These are phyloP conservation scores for Leptatherina wallacei DNA, from an alignment of 2,797 vertebrate genomes.

Conservation along the genomic window DNA sequence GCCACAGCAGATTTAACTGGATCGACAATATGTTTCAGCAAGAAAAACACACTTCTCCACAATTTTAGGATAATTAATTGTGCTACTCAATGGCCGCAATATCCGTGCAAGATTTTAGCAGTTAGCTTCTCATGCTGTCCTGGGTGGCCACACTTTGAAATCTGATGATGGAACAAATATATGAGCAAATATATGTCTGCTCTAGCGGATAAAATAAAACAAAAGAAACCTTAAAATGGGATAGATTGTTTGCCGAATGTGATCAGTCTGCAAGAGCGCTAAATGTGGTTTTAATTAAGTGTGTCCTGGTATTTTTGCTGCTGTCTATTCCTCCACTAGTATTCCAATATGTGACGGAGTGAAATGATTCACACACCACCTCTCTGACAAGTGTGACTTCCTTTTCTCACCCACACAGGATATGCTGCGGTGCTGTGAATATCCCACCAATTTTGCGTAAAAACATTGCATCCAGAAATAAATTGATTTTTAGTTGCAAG, in stretches of 20 bases:
- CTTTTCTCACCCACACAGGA: constrained; percentile 74
- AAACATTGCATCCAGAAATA: constrained; percentile 26
- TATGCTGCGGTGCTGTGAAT: constrained; percentile 65
- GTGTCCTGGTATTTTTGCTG: constrained; percentile 50
- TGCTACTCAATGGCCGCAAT: constrained; percentile 27
- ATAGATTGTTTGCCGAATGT: constrained; percentile 13
- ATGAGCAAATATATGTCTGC: not conserved
- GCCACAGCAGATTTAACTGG: constrained; percentile 28
- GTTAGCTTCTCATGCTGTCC: constrained; percentile 15
- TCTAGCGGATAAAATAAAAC: not conserved
- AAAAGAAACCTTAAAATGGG: constrained; percentile 22
- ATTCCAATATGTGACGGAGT: constrained; percentile 62
- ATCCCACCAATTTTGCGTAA: constrained; percentile 53
- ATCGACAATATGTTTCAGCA: constrained; percentile 28
- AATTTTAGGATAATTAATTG: constrained; percentile 24
- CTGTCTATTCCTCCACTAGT: constrained; percentile 67
- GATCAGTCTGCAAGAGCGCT: constrained; percentile 19
- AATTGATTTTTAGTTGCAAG: constrained; percentile 6
- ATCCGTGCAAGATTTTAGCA: constrained; percentile 8
- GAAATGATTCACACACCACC: constrained; percentile 76
- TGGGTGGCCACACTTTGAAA: constrained; percentile 1
- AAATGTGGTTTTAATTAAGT: constrained; percentile 46
- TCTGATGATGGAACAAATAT: constrained; percentile 9
- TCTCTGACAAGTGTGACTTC: constrained; percentile 77
- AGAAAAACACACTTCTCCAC: constrained; percentile 32